Conservation (phyloP, 2,113 vertebrate genomes). For the Centrocercus urophasianus region DNA sequence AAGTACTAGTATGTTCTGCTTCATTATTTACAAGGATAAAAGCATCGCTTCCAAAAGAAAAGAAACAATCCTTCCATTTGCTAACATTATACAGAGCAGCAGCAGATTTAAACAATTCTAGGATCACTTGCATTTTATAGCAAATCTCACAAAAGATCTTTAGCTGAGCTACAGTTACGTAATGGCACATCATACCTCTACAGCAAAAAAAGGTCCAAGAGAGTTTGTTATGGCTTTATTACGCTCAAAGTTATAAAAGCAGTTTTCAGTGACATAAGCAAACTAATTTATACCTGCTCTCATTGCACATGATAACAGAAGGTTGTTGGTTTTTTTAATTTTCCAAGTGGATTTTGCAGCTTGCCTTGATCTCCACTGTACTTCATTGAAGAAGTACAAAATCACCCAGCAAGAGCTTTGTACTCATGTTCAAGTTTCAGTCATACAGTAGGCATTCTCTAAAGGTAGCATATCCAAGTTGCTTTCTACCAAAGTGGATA, state of each 20-base stretch:
- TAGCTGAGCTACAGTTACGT: not conserved
- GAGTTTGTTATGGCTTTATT: not conserved
- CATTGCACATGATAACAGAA: accelerated
- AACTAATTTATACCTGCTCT: not conserved
- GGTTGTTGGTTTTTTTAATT: not conserved
- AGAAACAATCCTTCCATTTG: not conserved
- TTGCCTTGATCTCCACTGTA: not conserved
- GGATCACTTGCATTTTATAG: not conserved
- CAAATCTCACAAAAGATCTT: not conserved
- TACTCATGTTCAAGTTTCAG: no score
- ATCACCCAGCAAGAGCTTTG: not conserved
- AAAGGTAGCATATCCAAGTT: no score
- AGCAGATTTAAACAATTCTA: not conserved
- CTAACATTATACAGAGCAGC: not conserved
- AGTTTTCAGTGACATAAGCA: not conserved
- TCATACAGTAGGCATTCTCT: no score
- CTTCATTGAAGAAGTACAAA: not conserved
- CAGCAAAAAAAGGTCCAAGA: not conserved
- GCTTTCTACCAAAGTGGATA: no score
- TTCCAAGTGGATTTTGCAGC: not conserved
- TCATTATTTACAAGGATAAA: not conserved
- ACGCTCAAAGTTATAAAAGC: not conserved
- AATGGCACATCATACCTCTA: not conserved
- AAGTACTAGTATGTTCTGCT: not conserved
- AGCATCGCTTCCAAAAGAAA: not conserved